Base-by-base conservation (phyloP, 2,113 vertebrate species). In the Bungarus multicinctus region DNA sequence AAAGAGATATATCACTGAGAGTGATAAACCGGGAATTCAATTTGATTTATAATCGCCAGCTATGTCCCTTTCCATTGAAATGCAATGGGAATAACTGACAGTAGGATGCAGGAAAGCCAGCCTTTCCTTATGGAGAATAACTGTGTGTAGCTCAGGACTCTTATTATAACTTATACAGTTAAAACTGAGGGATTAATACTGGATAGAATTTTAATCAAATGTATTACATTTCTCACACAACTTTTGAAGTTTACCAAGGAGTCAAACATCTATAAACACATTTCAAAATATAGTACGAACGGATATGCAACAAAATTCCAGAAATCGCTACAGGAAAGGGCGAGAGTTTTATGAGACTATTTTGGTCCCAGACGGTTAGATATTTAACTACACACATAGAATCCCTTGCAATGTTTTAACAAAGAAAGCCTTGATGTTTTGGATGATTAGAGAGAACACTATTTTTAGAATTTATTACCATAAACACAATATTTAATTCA, bases 351-450 rank as follows among this genome's bases (percentile, higher is more conserved):
- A 45, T 53, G 91, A 39, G 47, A 88, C 30, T 69, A 52, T 88
- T 88, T 88, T 74, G 86, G 58, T 88, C 50, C 34, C 64, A 88
- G 57, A 92, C n/a, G 74, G 39, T 88, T 30, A 69, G n/a, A 30
- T 39, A 85, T 85, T 91, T 53, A 87, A 39, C 34, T 88, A 39
- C 11, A 87, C 45, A 39, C 85, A 92, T 22, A 81, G 34, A 88
- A 92, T 88, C 10, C 55, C 55, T 60, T 60, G 45, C 50, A 57
- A 57, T 64, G 91, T 92, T 87, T 87, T 58, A 25, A 60, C 85
- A 92, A 92, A 57, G 91, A 91, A 91, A 87, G 85, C n/a, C 57
- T 92, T 92, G 91, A 87, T 64, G 53, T 47, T 50, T 45, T 60
- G 20, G 22, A 43, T 53, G 47, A 87, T 43, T 60, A 57, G 85